phyloP scores from a whole-genome alignment of 2,113 vertebrate genomes.

The Gavialis gangeticus region DNA sequence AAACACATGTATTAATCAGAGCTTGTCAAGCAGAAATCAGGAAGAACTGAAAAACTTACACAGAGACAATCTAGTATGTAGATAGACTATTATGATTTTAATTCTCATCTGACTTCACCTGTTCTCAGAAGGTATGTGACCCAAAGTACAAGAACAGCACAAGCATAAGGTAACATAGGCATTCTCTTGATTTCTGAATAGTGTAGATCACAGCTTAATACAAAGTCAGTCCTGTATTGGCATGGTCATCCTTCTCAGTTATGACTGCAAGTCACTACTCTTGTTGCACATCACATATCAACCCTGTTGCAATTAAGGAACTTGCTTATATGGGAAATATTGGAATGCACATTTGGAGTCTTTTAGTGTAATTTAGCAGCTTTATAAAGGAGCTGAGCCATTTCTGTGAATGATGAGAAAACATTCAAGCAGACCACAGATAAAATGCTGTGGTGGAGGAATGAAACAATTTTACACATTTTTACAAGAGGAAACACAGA shows the following conservation, averaged over 20 bases:
- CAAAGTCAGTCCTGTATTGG: neutral
- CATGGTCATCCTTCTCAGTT: neutral
- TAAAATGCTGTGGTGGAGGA: neutral
- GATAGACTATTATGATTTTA: neutral
- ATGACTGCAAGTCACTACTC: neutral
- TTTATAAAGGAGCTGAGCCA: neutral
- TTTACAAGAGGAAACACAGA: neutral
- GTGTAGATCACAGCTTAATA: neutral
- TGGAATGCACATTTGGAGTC: neutral
- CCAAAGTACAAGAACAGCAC: neutral
- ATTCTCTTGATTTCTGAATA: neutral
- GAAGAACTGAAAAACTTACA: neutral
- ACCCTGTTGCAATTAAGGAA: neutral
- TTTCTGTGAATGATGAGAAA: neutral
- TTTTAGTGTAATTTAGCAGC: neutral
- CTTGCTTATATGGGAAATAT: neutral
- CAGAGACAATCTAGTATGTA: neutral
- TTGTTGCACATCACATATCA: neutral
- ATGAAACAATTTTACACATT: neutral
- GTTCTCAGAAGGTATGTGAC: accelerated
- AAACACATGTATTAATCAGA: neutral
- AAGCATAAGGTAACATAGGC: neutral
- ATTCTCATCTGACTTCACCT: neutral
- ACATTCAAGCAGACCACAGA: neutral
- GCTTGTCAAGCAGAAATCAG: neutral